Evolutionary conservation across 2,797 vertebrate genomes (phyloP), one percentile per base, ranked within the genome.

Genomic region (Momotus momota): DNA sequence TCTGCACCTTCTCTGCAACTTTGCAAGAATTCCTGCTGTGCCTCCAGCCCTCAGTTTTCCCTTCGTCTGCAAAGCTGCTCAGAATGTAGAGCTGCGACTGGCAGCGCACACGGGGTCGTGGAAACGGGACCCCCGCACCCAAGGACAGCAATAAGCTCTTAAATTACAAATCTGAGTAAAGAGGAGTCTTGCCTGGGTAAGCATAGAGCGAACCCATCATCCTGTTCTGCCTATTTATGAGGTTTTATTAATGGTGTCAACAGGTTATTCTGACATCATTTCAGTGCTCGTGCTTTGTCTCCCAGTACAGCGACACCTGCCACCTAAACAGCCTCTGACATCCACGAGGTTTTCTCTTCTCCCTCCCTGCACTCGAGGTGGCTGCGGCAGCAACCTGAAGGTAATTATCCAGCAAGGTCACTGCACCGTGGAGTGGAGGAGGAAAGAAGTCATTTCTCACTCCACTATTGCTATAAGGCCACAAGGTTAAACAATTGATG

Each of bases 371-470:
- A 1, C 86, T 93, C 2, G 3, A 81, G 80, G 67, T 52, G 49
- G 70, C 55, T 69, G 71, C 1, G 0, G 45, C 86, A 88, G 54
- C 10, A 15, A 69, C 82, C 87, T 66, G 16, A 67, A 81, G 81
- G 90, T 79, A 93, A 95, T 96, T 94, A 94, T 60, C 88, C 94
- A 82, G 75, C 95, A 91, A 94, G 93, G 93, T 91, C 86, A 84
- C 55, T 38, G 81, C 80, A 70, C 65, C 41, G 5, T 10, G 14
- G 58, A 61, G 88, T 4, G 4, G 72, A 54, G 84, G 49, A 78
- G 66, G 41, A 69, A 14, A 71, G 45, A 29, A 81, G 60, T 74
- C 7, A 65, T 88, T 93, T 75, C 91, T 95, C 94, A 87, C 86
- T 81, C 67, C 15, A 2, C 73, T 52, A 6, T n/a, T 69, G 81